Conservation (phyloP, 2,113 vertebrate genomes). For the Gavia stellata region DNA sequence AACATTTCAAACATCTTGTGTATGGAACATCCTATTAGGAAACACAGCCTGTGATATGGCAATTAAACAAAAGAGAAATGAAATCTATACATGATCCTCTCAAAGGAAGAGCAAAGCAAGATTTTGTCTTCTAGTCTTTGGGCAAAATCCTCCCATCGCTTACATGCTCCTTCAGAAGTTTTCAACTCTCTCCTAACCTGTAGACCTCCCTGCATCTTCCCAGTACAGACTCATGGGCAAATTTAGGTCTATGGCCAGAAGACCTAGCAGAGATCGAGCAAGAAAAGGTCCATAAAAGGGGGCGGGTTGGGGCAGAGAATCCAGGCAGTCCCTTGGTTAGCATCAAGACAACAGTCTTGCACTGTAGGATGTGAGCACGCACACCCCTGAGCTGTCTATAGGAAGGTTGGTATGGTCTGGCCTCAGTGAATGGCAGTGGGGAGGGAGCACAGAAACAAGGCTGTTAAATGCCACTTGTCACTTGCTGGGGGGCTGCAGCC, state of each 20-base stretch:
- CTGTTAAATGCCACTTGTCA: neutral
- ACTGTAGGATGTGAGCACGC: fast-evolving
- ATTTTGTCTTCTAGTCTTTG: neutral
- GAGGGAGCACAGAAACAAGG: neutral
- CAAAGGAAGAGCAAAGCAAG: neutral
- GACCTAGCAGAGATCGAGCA: neutral
- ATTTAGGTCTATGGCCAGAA: neutral
- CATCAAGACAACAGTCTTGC: neutral
- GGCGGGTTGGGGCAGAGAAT: neutral
- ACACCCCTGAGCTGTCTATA: fast-evolving
- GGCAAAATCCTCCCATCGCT: neutral
- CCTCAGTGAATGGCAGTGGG: fast-evolving
- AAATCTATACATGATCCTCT: neutral
- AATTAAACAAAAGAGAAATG: neutral
- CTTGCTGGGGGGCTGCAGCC: neutral
- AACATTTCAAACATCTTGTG: neutral
- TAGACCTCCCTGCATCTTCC: neutral
- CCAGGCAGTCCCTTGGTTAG: neutral
- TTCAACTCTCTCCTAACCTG: neutral
- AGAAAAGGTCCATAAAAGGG: neutral
- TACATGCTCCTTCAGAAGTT: neutral
- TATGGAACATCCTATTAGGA: neutral
- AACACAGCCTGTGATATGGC: neutral
- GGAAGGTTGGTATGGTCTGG: neutral
- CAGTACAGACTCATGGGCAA: neutral